Percentiles rank a stretch among this genome's conserved stretches.
Evolutionary conservation across 2,113 vertebrate genomes (phyloP).

Genomic region (Pseudolaguvia tuberculata): DNA sequence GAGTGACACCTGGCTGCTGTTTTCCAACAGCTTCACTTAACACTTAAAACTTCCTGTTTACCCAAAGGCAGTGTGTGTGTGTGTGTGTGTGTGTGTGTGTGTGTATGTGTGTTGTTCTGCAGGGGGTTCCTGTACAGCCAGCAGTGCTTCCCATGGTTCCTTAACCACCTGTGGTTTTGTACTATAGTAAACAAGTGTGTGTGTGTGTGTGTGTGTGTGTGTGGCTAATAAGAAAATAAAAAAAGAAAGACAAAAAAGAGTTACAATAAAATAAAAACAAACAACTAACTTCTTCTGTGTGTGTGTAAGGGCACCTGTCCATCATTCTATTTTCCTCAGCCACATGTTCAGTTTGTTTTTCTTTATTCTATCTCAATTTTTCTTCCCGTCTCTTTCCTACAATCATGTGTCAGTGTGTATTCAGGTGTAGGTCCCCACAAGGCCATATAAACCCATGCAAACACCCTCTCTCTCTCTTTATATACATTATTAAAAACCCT

Average conservation of each 20-base stretch:
- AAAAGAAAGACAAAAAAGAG: background rate
- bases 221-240: too few species aligned
- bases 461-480: background rate
- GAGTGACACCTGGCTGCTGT: slow-evolving; percentile 40
- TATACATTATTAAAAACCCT: too few species aligned
- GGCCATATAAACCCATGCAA: too few species aligned
- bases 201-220: slow-evolving; percentile 37
- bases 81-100: slow-evolving; percentile 32
- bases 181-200: slow-evolving; percentile 44
- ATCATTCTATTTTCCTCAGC: too few species aligned
- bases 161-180: slow-evolving; percentile 29
- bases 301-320: too few species aligned
- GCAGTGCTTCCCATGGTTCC: slow-evolving; percentile 10
- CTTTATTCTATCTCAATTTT: too few species aligned
- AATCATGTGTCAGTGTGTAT: too few species aligned
- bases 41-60: slow-evolving; percentile 46
- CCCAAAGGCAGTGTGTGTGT: slow-evolving; percentile 22
- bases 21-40: slow-evolving; percentile 34
- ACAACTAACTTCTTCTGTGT: background rate
- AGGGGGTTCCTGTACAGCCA: slow-evolving; percentile 30
- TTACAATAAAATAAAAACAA: background rate
- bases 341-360: too few species aligned
- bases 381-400: too few species aligned
- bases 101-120: slow-evolving; percentile 26
- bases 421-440: too few species aligned